A percentile compares a stretch with the other conserved stretches of the same genome.
phyloP scores from a whole-genome alignment of 2,797 vertebrate genomes.

The Pangasius krempfi region DNA sequence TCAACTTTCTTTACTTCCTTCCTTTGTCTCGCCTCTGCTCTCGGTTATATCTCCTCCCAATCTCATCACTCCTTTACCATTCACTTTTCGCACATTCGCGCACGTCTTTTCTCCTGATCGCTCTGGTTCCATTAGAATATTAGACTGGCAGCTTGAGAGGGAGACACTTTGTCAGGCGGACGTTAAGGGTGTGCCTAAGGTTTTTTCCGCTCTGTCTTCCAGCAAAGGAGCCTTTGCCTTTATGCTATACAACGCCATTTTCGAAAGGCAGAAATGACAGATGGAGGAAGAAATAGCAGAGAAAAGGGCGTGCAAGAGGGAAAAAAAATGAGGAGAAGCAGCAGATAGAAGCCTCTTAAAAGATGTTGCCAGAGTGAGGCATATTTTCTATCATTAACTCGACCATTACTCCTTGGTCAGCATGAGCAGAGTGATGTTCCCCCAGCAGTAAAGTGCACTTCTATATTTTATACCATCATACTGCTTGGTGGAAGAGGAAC shows the following conservation, averaged over 20 bases:
- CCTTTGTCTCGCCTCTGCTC: conserved; percentile 29
- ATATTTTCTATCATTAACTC: conserved; percentile 45
- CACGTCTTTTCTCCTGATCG: neutral
- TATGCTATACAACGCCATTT: conserved; percentile 59
- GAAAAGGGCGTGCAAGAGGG: conserved; percentile 14
- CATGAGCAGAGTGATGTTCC: conserved; percentile 39
- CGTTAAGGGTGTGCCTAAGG: neutral
- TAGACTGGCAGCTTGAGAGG: neutral
- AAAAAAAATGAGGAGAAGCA: conserved; percentile 7
- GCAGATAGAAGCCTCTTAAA: conserved; percentile 37
- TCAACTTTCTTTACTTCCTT: conserved; percentile 53
- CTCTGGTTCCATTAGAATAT: conserved; percentile 22
- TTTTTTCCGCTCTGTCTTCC: neutral
- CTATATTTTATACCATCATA: conserved; percentile 43
- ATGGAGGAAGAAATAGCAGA: conserved; percentile 16
- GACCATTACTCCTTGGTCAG: conserved; percentile 36
- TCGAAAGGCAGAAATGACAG: conserved; percentile 51
- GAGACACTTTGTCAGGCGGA: conserved; percentile 8
- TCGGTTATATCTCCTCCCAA: conserved; percentile 21
- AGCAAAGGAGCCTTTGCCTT: conserved; percentile 52
- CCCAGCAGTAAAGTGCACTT: conserved; percentile 40
- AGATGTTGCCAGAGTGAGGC: conserved; percentile 33
- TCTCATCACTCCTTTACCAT: neutral
- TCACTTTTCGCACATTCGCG: conserved; percentile 6
- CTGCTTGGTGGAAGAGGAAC: conserved; percentile 25